Evolutionary conservation across 2,113 vertebrate genomes (phyloP), one percentile per base, ranked within the genome.

Genomic region (Aegotheles bennettii): DNA sequence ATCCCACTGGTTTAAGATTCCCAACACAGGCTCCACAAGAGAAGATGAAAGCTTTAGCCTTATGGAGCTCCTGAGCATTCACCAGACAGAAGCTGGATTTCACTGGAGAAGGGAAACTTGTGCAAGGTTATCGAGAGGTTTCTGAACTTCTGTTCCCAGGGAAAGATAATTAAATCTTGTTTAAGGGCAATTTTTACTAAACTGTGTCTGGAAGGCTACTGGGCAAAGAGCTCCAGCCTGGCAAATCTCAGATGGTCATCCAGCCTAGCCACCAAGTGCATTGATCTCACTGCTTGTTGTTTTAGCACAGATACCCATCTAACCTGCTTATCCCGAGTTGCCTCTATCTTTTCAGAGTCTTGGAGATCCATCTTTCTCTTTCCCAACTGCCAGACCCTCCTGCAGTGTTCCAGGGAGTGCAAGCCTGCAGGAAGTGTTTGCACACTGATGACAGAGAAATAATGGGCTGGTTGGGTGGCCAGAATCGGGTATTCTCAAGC

Each of bases 381-480:
- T n/a, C 38, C 7, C 36, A 53, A 28, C 73, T 54, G 33, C n/a
- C 40, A 47, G 59, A 36, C 29, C 16, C 29, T 70, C 56, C 10
- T 31, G 31, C 35, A 35, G 11, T 11, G 6, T 21, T 80, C 29
- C 1, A 2, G 26, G 42, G 21, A 68, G 36, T 5, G 1, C 0
- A 0, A 51, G 16, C 54, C 31, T 78, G 38, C 38, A 42, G 17
- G n/a, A 47, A 35, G 10, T 11, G 5, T 63, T 86, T 77, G n/a
- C 13, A 4, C 11, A 5, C 26, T 64, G 48, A 35, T 0, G 25
- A 31, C 35, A 28, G 59, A 80, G 61, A 69, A 69, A 33, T 36
- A 18, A 40, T 50, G 21, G 18, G 12, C 29, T 77, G 23, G n/a
- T 36, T 47, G 29, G 45, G 2, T 40, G 40, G 29, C 35, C 25